Percentiles rank a stretch among this genome's conserved stretches.
Conservation (phyloP, 2,888 invertebrate species). For the Drosophila paramelanica region DNA sequence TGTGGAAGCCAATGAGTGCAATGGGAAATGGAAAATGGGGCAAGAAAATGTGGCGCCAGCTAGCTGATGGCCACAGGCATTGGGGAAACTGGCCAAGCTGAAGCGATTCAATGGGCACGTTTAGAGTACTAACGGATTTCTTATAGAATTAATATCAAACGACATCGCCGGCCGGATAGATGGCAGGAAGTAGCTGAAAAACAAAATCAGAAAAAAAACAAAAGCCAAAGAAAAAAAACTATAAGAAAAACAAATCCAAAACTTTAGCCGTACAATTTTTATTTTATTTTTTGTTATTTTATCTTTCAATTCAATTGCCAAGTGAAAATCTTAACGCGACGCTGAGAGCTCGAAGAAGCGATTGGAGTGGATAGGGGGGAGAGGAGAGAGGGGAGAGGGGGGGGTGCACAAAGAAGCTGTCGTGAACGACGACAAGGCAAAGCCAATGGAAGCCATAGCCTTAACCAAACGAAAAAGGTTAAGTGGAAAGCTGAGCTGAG, state of each 20-base stretch:
- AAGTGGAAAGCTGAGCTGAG: slow-evolving; percentile 73
- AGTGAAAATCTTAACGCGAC: slow-evolving; percentile 53
- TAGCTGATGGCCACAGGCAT: slow-evolving; percentile 34
- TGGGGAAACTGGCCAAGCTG: slow-evolving; percentile 11
- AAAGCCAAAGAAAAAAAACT: slow-evolving; percentile 8
- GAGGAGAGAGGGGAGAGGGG: background rate
- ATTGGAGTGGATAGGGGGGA: background rate
- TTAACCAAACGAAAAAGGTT: slow-evolving; percentile 66
- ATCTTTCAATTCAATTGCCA: slow-evolving; percentile 70
- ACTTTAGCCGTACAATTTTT: slow-evolving; percentile 35
- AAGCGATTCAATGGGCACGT: slow-evolving; percentile 74
- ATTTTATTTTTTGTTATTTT: slow-evolving; percentile 30
- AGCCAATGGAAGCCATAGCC: slow-evolving; percentile 51
- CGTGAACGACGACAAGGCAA: slow-evolving; percentile 46
- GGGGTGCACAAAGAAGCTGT: slow-evolving; percentile 14
- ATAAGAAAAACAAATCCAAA: slow-evolving; percentile 16
- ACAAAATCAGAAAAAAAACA: background rate
- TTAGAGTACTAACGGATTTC: slow-evolving; percentile 73
- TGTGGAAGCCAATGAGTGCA: slow-evolving; percentile 35
- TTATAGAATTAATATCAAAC: slow-evolving; percentile 78
- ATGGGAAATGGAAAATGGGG: slow-evolving; percentile 23
- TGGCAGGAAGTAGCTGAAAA: background rate
- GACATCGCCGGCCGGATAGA: slow-evolving; percentile 28
- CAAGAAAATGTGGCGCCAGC: slow-evolving; percentile 61
- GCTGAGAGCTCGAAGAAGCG: background rate